Percentiles rank a stretch among this genome's conserved stretches.
Evolutionary conservation across 64 coral and sea anemone species (phyloP).

Genomic region (Porites australiensis): DNA sequence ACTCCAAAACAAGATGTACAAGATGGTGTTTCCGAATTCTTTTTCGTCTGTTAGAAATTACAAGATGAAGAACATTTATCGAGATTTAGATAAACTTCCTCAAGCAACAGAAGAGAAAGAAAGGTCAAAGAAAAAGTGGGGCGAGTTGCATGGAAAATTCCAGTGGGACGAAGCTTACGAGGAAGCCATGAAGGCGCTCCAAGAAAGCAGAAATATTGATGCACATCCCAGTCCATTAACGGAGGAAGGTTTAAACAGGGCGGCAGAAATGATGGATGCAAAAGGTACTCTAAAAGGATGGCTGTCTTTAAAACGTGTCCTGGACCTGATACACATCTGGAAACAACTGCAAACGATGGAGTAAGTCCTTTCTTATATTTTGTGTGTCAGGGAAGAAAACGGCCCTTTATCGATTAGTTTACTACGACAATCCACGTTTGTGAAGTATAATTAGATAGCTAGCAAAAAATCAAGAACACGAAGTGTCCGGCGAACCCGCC

Average conservation of each 20-base stretch:
- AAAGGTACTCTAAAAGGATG: slow-evolving; percentile 43
- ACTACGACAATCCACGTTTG: too few relatives aligned
- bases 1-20: slow-evolving; percentile 49
- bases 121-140: not conserved
- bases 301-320: slow-evolving; percentile 24
- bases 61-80: slow-evolving; percentile 27
- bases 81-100: slow-evolving; percentile 11
- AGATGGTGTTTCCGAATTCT: slow-evolving; percentile 25
- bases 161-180: slow-evolving; percentile 26
- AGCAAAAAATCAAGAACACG: too few relatives aligned
- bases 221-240: slow-evolving; percentile 36
- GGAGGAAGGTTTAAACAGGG: not conserved
- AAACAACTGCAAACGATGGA: slow-evolving; percentile 25
- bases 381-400: not conserved
- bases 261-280: slow-evolving; percentile 13
- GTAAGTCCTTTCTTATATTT: not conserved
- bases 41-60: slow-evolving; percentile 22
- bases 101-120: not conserved
- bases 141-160: slow-evolving; percentile 17
- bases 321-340: slow-evolving; percentile 25
- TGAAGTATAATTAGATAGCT: too few relatives aligned
- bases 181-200: slow-evolving; percentile 35
- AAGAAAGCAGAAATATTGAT: slow-evolving; percentile 27
- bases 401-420: too few relatives aligned
- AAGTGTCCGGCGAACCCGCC: too few relatives aligned